Percentiles rank a stretch among this genome's conserved stretches.
Conservation (phyloP, 2,797 vertebrate genomes). For the Notoglanidium macrostoma region DNA sequence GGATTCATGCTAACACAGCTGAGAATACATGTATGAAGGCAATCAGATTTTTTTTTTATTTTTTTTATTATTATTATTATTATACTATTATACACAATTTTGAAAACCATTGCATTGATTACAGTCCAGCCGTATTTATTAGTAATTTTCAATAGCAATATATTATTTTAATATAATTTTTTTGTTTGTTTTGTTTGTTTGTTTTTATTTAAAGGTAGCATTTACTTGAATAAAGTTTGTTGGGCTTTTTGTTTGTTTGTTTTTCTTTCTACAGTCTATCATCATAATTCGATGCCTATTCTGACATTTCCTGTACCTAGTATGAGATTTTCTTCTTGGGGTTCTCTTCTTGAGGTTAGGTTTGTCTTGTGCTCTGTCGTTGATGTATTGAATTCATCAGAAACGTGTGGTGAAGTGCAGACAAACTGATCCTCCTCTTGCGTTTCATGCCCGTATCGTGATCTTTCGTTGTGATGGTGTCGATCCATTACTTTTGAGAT, state of each 20-base stretch:
- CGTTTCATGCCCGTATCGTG: constrained; percentile 45
- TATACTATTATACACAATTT: constrained; percentile 5
- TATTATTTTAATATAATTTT: neutral
- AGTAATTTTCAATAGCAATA: constrained; percentile 51
- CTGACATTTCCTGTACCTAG: constrained; percentile 21
- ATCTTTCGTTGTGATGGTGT: constrained; percentile 46
- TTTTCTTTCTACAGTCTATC: neutral
- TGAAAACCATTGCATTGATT: neutral
- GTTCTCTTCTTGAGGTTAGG: constrained; percentile 31
- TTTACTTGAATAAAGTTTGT: constrained; percentile 10
- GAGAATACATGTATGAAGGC: constrained; percentile 42
- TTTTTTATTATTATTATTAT: neutral
- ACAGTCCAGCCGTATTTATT: neutral
- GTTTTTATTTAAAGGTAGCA: constrained; percentile 47
- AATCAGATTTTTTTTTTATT: constrained; percentile 21
- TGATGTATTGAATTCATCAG: constrained; percentile 42
- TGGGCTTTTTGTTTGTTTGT: neutral
- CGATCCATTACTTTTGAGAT: constrained; percentile 30
- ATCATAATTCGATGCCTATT: neutral
- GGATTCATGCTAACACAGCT: constrained; percentile 49
- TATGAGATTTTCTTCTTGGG: neutral
- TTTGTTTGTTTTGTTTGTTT: neutral
- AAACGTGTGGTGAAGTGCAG: constrained; percentile 51
- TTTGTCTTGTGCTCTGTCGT: constrained; percentile 44
- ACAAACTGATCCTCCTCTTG: constrained; percentile 48